Base-by-base conservation (phyloP, 2,113 vertebrate genomes). In the Axis porcinus region DNA sequence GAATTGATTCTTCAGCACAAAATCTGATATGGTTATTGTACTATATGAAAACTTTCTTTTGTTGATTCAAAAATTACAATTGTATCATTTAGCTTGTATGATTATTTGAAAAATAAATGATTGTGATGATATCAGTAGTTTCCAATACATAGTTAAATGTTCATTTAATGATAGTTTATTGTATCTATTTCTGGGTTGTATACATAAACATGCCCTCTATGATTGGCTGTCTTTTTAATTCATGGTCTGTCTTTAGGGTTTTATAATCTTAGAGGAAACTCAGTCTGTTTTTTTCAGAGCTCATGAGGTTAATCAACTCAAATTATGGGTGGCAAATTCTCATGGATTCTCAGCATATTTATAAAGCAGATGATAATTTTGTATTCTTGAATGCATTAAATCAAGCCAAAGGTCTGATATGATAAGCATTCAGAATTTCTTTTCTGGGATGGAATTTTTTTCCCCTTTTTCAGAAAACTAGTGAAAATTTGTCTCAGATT, bases 231-330 rank as follows among this genome's bases (percentile, higher is more conserved):
- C 6, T 54, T 76, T 89, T 89, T n/a, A 27, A 86, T 90, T 91
- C 82, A 12, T 82, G 8, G 89, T 95, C 67, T 79, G 30, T 83
- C 15, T 11, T 47, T 28, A 27, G 13, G 9, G 8, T 23, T 84
- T 98, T 45, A 23, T n/a, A 94, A 62, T 94, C 81, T 94, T 64
- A 64, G 64, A 81, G 19, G 78, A 94, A 92, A 89, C 16, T 93
- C 79, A 90, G 16, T 55, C 83, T 92, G 27, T 92, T 90, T 96
- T 40, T 45, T 25, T 94, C 85, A 90, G 58, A 30, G 74, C 30
- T 90, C 52, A 85, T n/a, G 85, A 95, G 74, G 57, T 88, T 88
- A 98, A 96, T 97, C 54, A 95, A 82, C 19, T 96, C 64, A 92
- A 89, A 95, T 91, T 97, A 84, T 67, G 54, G 25, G 16, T 92